Percentiles rank a stretch among this genome's conserved stretches.
phyloP scores from a whole-genome alignment of 2,113 vertebrate genomes.

The Nycticryphes semicollaris region DNA sequence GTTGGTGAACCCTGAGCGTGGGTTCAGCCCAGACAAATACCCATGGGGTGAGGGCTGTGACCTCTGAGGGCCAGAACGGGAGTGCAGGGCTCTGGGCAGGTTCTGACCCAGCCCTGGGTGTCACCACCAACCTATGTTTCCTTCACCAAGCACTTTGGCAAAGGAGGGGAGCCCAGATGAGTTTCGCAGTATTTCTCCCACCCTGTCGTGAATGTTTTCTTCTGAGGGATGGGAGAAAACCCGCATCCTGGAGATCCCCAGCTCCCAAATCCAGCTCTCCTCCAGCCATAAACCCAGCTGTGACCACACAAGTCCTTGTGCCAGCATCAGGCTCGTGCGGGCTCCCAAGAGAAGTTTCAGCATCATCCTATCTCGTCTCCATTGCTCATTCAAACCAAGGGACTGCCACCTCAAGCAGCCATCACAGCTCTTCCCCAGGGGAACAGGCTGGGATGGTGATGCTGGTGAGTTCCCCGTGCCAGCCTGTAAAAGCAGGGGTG shows the following conservation, averaged over 20 bases:
- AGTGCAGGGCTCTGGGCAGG: background rate
- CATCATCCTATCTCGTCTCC: background rate
- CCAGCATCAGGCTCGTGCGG: fast-evolving
- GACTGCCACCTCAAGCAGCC: background rate
- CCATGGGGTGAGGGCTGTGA: background rate
- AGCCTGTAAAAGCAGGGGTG: background rate
- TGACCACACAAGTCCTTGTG: fast-evolving
- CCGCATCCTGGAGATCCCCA: background rate
- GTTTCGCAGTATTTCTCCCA: background rate
- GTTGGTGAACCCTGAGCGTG: fast-evolving
- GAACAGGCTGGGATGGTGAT: background rate
- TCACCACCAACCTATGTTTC: background rate
- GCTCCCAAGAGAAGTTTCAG: background rate
- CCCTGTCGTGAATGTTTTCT: fast-evolving
- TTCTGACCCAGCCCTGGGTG: background rate
- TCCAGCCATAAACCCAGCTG: background rate
- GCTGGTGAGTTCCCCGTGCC: background rate
- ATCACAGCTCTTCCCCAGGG: background rate
- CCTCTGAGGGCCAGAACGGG: fast-evolving
- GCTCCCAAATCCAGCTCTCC: background rate
- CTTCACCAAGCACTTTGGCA: background rate
- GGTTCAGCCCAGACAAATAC: background rate
- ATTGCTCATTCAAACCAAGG: background rate
- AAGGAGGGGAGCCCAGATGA: background rate
- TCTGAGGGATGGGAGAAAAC: background rate